Evolutionary conservation across 37 sponge, comb jelly and placozoan genomes (phyloP).

Genomic region (Tethya wilhelma): DNA sequence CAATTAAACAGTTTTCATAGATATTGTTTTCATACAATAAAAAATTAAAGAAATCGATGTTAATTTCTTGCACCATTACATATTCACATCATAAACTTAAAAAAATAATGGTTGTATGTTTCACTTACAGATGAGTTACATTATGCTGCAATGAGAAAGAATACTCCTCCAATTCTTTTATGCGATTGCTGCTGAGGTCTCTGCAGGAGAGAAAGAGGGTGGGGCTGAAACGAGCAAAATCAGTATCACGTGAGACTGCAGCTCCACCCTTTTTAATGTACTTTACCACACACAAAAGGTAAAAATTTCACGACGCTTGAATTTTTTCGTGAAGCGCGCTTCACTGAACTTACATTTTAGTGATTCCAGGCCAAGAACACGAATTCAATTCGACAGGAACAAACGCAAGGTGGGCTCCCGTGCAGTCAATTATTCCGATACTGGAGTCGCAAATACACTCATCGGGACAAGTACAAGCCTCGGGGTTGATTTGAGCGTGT

Average conservation of each 20-base stretch:
- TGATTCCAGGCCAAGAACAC: constrained; percentile 43
- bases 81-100: neutral
- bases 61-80: neutral
- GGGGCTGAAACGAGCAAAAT: too few relatives aligned
- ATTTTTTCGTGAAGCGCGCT: neutral
- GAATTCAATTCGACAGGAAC: constrained; percentile 37
- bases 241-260: neutral
- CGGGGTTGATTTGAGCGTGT: neutral
- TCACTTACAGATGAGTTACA: constrained; percentile 49
- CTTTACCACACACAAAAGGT: neutral
- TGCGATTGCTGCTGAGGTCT: constrained; percentile 51
- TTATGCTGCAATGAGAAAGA: constrained; percentile 33
- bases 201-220: constrained; percentile 44
- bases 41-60: neutral
- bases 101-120: neutral
- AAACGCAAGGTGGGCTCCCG: neutral
- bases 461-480: constrained; percentile 37
- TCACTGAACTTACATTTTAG: constrained; percentile 28
- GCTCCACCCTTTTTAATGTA: neutral
- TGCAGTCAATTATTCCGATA: constrained; percentile 44
- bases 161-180: neutral
- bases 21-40: too few relatives aligned
- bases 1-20: neutral
- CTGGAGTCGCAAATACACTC: constrained; percentile 17
- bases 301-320: neutral